phyloP scores from a whole-genome alignment of 2,888 invertebrate genomes.

The Monoplex corrugatus region DNA sequence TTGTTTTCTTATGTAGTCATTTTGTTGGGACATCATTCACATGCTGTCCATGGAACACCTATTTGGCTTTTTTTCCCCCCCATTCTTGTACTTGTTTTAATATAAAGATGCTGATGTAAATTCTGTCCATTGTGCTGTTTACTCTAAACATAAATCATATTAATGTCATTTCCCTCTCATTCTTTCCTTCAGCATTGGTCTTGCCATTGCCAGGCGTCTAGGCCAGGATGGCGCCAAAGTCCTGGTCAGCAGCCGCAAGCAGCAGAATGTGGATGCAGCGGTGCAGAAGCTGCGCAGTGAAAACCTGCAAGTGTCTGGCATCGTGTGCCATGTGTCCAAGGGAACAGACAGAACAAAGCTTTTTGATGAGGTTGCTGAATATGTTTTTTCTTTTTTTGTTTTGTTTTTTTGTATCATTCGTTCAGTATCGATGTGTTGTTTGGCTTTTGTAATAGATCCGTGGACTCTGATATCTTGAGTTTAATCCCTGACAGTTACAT shows the following conservation, averaged over 20 bases:
- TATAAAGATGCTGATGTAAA: too few species aligned
- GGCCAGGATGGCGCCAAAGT: conserved; percentile 95
- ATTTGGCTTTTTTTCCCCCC: too few species aligned
- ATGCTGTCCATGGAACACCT: too few species aligned
- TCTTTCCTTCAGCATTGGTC: conserved; percentile 91
- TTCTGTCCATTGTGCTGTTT: too few species aligned
- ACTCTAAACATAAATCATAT: too few species aligned
- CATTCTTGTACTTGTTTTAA: too few species aligned
- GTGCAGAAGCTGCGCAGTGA: conserved; percentile 87
- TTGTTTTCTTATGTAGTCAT: too few species aligned
- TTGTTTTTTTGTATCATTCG: neutral
- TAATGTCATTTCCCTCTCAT: too few species aligned
- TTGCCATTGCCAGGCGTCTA: conserved; percentile 92
- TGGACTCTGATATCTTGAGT: too few species aligned
- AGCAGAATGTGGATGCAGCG: conserved; percentile 91
- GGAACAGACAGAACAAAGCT: conserved; percentile 90
- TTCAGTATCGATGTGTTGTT: neutral
- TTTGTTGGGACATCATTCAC: too few species aligned
- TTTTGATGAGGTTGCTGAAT: conserved; percentile 85
- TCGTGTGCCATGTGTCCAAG: conserved; percentile 95
- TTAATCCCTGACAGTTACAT: too few species aligned
- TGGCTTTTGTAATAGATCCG: neutral
- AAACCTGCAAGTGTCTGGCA: conserved; percentile 89
- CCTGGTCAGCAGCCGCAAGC: conserved; percentile 94
- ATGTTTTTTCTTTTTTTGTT: neutral